A percentile compares a stretch with the other conserved stretches of the same genome.
Conservation (phyloP, 2,888 invertebrate genomes). For the Beris chalybata region DNA sequence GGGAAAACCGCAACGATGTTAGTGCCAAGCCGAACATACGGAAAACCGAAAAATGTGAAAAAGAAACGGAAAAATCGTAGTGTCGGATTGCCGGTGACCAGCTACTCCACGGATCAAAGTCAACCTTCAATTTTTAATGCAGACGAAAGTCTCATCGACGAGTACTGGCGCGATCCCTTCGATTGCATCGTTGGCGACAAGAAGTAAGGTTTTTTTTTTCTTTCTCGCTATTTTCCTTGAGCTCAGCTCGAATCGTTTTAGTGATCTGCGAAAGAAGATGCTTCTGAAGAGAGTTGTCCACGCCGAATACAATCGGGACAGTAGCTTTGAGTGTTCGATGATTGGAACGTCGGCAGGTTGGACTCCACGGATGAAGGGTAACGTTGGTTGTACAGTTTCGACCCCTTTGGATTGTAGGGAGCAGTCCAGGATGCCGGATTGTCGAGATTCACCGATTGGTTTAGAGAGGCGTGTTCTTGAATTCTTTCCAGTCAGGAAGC, state of each 20-base stretch:
- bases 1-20: neutral
- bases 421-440: too few species aligned
- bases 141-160: slow-evolving; percentile 17
- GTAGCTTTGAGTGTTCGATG: slow-evolving; percentile 25
- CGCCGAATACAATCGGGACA: slow-evolving; percentile 27
- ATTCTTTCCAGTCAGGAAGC: neutral
- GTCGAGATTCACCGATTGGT: too few species aligned
- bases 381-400: too few species aligned
- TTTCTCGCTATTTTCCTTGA: neutral
- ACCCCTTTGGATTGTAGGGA: too few species aligned
- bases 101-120: neutral
- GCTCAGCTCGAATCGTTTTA: slow-evolving; percentile 1
- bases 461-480: too few species aligned
- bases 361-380: too few species aligned
- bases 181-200: slow-evolving; percentile 19
- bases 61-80: neutral
- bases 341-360: too few species aligned
- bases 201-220: slow-evolving; percentile 24
- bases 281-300: neutral
- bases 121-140: slow-evolving; percentile 17
- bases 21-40: neutral
- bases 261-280: slow-evolving; percentile 19
- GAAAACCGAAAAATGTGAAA: slow-evolving; percentile 4
- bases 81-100: neutral
- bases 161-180: slow-evolving; percentile 29